Base-by-base conservation (phyloP, 1,140 invertebrate genomes). In the Octopus bimaculoides region DNA sequence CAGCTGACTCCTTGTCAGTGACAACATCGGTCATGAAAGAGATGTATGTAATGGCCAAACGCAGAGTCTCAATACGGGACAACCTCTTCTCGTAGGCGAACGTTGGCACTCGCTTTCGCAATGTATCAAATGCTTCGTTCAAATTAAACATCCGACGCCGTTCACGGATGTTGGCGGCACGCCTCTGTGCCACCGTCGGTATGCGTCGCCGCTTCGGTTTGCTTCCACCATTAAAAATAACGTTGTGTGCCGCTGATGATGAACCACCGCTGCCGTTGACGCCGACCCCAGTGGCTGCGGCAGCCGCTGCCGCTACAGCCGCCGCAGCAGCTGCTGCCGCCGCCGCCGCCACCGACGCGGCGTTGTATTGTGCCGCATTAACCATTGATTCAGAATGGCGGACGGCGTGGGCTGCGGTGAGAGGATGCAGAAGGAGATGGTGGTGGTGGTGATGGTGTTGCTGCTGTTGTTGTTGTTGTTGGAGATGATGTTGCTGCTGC, bases 71-170 rank as follows among this genome's bases (percentile, higher is more conserved):
- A 85, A 99, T 99, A 82, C 98, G 93, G 0, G 97, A 99, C 0
- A 99, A 92, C 0, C 98, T 93, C 88, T 99, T 99, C 89, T 99
- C 98, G 86, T 98, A 99, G 4, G 98, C 97, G 88, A 99, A 99
- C 0, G 97, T 99, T 26, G 98, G 98, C 10, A 99, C 97, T 89
- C 81, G 81, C 61, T 82, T 82, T 12, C 86, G 77, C 7, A 89
- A 84, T 17, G 74, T 79, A 77, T 99, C 97, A 86, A 99, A 99
- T 4, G 97, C 97, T 88, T 98, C 96, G 89, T 99, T 99, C 92
- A 99, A 91, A 90, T 98, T 99, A 87, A 97, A 98, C 97, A 99
- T 99, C 81, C 97, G 92, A 53, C 96, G 92, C 75, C 97, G 91
- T 88, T 99, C 97, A 5, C 97, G 93, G 79, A 88, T 82, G 78